These are phyloP conservation scores for Patella ulyssiponensis DNA, from an alignment of 2,888 invertebrate species.

Conservation along the genomic window DNA sequence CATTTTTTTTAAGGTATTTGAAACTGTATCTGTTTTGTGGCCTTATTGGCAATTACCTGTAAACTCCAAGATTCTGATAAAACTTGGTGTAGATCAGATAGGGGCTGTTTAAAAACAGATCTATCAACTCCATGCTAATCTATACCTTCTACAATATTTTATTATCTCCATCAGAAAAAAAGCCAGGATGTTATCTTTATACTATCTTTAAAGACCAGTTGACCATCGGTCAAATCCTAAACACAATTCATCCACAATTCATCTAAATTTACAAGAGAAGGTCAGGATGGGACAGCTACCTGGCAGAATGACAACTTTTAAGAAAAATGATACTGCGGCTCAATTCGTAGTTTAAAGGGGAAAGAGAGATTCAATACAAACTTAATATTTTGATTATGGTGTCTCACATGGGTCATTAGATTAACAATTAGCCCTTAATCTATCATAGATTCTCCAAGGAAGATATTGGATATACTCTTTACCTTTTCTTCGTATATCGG, in stretches of 20 bases:
- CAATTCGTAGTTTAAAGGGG: too few relatives aligned
- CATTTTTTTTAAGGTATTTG: too few relatives aligned
- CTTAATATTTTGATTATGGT: too few relatives aligned
- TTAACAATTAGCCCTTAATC: too few relatives aligned
- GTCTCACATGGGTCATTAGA: too few relatives aligned
- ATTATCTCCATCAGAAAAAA: not conserved
- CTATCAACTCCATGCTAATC: slow-evolving; percentile 2
- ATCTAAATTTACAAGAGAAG: not conserved
- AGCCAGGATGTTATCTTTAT: not conserved
- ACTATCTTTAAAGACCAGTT: not conserved
- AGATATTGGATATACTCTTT: too few relatives aligned
- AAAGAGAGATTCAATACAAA: too few relatives aligned
- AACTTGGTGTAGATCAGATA: not conserved
- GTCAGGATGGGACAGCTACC: not conserved
- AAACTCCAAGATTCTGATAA: not conserved
- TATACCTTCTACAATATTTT: not conserved
- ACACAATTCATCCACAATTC: not conserved
- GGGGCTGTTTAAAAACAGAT: not conserved
- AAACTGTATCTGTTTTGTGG: too few relatives aligned
- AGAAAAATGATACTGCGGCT: too few relatives aligned
- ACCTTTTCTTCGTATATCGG: too few relatives aligned
- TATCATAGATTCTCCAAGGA: too few relatives aligned
- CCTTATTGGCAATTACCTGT: too few relatives aligned
- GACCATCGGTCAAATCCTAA: not conserved
- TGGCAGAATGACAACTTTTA: not conserved